Conservation (phyloP, 2,113 vertebrate species). For the Eudyptes chrysolophus region DNA sequence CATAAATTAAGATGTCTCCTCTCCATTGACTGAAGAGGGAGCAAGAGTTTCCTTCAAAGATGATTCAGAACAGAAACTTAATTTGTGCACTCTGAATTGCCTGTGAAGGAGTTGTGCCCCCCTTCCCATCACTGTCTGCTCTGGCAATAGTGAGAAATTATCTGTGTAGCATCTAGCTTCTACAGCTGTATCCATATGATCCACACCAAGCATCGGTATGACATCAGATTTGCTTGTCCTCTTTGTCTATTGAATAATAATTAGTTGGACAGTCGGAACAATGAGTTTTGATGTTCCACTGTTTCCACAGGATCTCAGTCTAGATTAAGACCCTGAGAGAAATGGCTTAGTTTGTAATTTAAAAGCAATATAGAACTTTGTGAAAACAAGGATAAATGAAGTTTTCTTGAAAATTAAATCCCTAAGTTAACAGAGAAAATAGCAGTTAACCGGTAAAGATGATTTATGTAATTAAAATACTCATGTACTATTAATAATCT, state of each 20-base stretch:
- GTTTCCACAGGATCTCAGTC: background rate
- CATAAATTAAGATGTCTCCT: background rate
- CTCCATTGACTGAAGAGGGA: background rate
- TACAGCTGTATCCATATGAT: rapidly evolving
- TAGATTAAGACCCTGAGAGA: background rate
- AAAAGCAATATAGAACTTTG: background rate
- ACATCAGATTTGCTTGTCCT: background rate
- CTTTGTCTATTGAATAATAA: background rate
- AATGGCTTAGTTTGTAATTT: background rate
- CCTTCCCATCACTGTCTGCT: background rate
- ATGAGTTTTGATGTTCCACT: background rate
- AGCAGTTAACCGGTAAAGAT: slow-evolving; percentile 46
- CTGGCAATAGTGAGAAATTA: background rate
- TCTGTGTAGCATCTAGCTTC: background rate
- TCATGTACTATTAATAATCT: slow-evolving; percentile 71
- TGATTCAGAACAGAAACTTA: background rate
- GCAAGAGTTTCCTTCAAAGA: background rate
- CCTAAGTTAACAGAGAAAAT: background rate
- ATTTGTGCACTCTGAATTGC: background rate
- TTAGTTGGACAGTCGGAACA: background rate
- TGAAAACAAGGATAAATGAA: background rate
- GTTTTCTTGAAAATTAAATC: background rate
- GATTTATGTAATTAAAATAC: slow-evolving; percentile 68
- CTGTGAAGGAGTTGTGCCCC: background rate
- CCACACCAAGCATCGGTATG: background rate